Percentiles rank a stretch among this genome's conserved stretches.
These are phyloP conservation scores for Alethe castanea DNA, from an alignment of 2,113 vertebrate species.

Conservation along the genomic window DNA sequence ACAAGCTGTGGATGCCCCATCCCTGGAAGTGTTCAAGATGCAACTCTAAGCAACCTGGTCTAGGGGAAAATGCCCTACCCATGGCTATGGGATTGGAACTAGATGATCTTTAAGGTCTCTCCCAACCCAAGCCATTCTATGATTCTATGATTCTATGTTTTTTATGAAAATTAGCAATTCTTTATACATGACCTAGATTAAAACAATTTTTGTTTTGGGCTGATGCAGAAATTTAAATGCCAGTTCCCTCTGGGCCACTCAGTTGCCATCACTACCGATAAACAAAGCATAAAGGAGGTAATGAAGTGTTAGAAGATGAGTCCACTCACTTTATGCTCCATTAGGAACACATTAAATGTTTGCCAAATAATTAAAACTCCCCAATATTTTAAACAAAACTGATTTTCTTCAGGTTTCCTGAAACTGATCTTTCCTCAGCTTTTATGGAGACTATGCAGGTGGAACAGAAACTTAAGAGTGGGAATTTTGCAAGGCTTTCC, in stretches of 20 bases:
- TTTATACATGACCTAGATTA: not conserved
- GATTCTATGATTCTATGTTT: not conserved
- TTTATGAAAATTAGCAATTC: not conserved
- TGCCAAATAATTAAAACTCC: not conserved
- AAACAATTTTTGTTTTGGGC: not conserved
- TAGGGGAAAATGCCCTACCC: not conserved
- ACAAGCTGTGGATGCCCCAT: not conserved
- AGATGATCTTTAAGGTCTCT: not conserved
- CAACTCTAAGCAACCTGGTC: not conserved
- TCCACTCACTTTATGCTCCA: not conserved
- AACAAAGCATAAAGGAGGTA: slow-evolving; percentile 8
- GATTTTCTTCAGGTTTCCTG: not conserved
- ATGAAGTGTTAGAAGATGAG: not conserved
- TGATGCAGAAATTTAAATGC: not conserved
- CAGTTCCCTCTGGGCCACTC: not conserved
- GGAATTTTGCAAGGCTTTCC: not conserved
- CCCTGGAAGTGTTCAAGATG: not conserved
- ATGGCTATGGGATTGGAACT: not conserved
- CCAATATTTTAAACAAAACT: not conserved
- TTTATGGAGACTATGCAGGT: not conserved
- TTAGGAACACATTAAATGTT: slow-evolving; percentile 4
- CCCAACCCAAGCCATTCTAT: not conserved
- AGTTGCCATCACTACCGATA: not conserved
- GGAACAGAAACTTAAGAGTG: not conserved
- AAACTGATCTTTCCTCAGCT: not conserved